phyloP scores from a whole-genome alignment of 2,797 vertebrate species.

The Etheostoma nigrum region DNA sequence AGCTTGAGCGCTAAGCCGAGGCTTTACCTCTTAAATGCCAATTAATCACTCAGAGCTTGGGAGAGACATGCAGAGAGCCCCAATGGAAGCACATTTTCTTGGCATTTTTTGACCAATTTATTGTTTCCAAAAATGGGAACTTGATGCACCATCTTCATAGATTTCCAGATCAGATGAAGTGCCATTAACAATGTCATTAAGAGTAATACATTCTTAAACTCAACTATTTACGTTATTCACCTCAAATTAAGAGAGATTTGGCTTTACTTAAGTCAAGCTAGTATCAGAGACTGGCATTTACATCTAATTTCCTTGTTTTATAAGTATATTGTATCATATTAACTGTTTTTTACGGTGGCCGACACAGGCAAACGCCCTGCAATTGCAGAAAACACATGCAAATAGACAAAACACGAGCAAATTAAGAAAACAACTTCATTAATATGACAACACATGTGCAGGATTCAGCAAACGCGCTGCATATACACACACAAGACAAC shows the following conservation, averaged over 20 bases:
- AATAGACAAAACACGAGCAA: too few relatives aligned
- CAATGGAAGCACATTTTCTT: constrained; percentile 14
- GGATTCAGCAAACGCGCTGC: too few relatives aligned
- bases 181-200: constrained; percentile 14
- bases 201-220: neutral
- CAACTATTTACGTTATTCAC: neutral
- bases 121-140: constrained; percentile 38
- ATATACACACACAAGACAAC: too few relatives aligned
- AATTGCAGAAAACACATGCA: too few relatives aligned
- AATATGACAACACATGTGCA: too few relatives aligned
- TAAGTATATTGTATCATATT: too few relatives aligned
- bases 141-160: constrained; percentile 9
- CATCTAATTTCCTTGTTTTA: neutral
- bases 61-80: constrained; percentile 32
- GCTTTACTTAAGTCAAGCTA: neutral
- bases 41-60: constrained; percentile 69
- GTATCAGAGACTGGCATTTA: neutral
- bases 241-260: neutral
- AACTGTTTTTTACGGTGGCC: too few relatives aligned
- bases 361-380: too few relatives aligned
- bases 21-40: constrained; percentile 73
- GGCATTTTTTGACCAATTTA: neutral
- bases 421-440: too few relatives aligned
- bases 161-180: neutral
- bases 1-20: constrained; percentile 61